A percentile compares a stretch with the other conserved stretches of the same genome.
These are phyloP conservation scores for Mellilla xanthometata DNA, from an alignment of 2,888 invertebrate genomes.

Conservation along the genomic window DNA sequence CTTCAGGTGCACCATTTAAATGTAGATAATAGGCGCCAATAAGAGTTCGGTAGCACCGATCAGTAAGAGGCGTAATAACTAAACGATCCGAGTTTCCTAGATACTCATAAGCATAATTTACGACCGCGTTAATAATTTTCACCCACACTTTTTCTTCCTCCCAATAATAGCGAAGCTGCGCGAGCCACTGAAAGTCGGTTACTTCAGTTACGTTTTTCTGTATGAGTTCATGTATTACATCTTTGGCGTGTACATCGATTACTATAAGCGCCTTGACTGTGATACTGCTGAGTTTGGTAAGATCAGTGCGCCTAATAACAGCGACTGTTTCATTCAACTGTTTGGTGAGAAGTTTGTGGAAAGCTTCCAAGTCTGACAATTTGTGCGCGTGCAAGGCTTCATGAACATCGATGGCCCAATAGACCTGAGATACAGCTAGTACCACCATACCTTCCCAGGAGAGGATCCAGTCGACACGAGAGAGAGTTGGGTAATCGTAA, in stretches of 20 bases:
- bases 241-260: conserved; percentile 93
- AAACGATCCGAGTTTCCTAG: conserved; percentile 90
- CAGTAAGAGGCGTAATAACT: conserved; percentile 89
- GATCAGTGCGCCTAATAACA: conserved; percentile 86
- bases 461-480: conserved; percentile 87
- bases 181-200: conserved; percentile 92
- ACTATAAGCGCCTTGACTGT: conserved; percentile 92
- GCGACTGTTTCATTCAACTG: conserved; percentile 90
- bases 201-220: conserved; percentile 85
- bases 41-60: conserved; percentile 91
- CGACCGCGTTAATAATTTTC: conserved; percentile 90
- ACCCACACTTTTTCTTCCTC: conserved; percentile 86
- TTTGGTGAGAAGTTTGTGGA: conserved; percentile 77
- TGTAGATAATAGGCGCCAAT: conserved; percentile 92
- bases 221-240: conserved; percentile 87
- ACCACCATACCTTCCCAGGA: conserved; percentile 93
- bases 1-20: conserved; percentile 92
- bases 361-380: conserved; percentile 78
- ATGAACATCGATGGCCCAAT: conserved; percentile 92
- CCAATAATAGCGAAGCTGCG: conserved; percentile 92
- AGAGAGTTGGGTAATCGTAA: conserved; percentile 82
- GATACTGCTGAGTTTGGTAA: conserved; percentile 87
- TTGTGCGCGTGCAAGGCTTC: conserved; percentile 84
- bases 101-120: conserved; percentile 92
- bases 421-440: conserved; percentile 89